phyloP scores from a whole-genome alignment of 1,140 invertebrate genomes.

The Choristoneura fumiferana region DNA sequence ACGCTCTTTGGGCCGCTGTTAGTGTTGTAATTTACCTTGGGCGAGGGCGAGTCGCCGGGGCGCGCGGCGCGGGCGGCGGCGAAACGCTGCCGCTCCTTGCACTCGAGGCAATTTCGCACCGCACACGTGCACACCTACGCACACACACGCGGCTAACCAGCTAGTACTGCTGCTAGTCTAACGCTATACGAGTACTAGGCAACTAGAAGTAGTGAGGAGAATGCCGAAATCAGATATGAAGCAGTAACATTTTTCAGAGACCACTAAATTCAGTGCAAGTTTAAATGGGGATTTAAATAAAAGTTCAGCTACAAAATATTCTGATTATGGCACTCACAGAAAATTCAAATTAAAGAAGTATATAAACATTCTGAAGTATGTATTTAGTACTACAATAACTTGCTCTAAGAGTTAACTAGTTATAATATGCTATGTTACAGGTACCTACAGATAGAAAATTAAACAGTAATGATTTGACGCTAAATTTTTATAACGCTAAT shows the following conservation, averaged over 20 bases:
- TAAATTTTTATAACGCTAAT: no score
- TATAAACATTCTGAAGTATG: slow-evolving; percentile 11
- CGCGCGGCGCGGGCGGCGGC: slow-evolving; percentile 51
- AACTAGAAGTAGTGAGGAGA: slow-evolving; percentile 8
- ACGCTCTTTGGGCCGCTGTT: background rate
- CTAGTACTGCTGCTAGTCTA: slow-evolving; percentile 29
- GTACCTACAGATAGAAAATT: background rate
- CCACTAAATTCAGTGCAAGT: no score
- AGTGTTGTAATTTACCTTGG: slow-evolving; percentile 67
- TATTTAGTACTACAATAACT: slow-evolving; percentile 6
- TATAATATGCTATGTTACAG: background rate
- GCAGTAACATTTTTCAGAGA: no score
- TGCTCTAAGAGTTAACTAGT: slow-evolving; percentile 7
- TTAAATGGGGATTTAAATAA: no score
- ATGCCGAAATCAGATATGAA: background rate
- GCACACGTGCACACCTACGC: slow-evolving; percentile 96
- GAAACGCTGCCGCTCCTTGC: slow-evolving; percentile 92
- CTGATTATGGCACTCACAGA: slow-evolving; percentile 3
- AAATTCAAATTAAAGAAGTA: slow-evolving; percentile 4
- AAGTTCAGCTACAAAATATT: background rate
- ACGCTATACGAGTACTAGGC: slow-evolving; percentile 19
- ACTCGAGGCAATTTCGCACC: slow-evolving; percentile 98
- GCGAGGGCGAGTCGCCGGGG: slow-evolving; percentile 62
- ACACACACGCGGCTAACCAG: slow-evolving; percentile 49
- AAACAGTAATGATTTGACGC: no score